Base-by-base conservation (phyloP, 2,113 vertebrate genomes). In the Dromaius novaehollandiae region DNA sequence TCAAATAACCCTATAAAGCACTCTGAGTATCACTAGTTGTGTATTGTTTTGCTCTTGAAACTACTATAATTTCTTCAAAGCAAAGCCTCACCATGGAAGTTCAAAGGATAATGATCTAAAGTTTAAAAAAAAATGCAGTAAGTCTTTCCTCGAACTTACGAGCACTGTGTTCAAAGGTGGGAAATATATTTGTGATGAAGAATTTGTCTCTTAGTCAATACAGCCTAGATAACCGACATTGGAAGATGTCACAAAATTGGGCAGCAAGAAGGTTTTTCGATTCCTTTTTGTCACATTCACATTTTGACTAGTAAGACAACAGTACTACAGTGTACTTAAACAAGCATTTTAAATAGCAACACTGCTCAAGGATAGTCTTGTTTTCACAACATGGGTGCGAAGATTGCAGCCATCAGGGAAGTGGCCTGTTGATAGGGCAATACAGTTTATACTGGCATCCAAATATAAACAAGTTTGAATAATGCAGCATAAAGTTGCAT, bases 171-270 rank as follows among this genome's bases (percentile, higher is more conserved):
- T 83, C 86, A 75, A 76, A 68, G n/a, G 55, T 36, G 28, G 77
- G 78, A 82, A 89, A 30, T 63, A 34, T 60, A 50, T 28, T 90
- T 83, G 44, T 83, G n/a, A 26, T 48, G 53, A 58, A 36, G 24
- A 70, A 82, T 70, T 53, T 25, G 7, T 74, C 36, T 86, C 12
- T 88, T 79, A 58, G 21, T 82, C 78, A 91, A 89, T 86, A 82
- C 34, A 68, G 78, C 76, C 51, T 76, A 95, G 50, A 61, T 88
- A 96, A 89, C 83, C 87, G 82, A 89, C 93, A 93, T 60, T 30
- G 38, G 58, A 92, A 93, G 61, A 36, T 82, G 34, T 80, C 11
- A 26, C 1, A 0, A 22, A 97, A 92, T 46, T 80, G 80, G 77
- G 91, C 46, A 93, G 70, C 90, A 81, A 93, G 81, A 44, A 89